Conservation (phyloP, 2,113 vertebrate species). For the Takifugu bimaculatus region DNA sequence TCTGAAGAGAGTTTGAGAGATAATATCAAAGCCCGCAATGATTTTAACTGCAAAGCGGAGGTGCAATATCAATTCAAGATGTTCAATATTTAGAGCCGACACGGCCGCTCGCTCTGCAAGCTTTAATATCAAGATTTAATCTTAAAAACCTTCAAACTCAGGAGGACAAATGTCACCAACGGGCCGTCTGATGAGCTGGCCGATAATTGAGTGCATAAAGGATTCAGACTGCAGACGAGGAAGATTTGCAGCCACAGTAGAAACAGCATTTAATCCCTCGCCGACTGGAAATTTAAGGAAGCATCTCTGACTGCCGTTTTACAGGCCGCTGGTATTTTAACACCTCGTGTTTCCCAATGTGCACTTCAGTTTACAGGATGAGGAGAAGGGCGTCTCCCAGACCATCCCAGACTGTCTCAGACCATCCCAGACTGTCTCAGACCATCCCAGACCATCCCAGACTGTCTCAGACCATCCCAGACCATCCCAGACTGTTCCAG, state of each 20-base stretch:
- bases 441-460: no score
- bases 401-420: no score
- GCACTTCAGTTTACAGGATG: neutral
- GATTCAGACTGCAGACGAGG: conserved; percentile 1
- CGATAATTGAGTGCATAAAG: conserved; percentile 16
- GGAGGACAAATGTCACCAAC: neutral
- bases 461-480: no score
- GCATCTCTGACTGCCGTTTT: neutral
- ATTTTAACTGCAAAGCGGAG: no score
- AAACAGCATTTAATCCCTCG: conserved; percentile 7
- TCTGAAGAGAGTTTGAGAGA: no score
- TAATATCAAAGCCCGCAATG: no score
- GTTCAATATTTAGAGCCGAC: no score
- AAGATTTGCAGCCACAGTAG: neutral
- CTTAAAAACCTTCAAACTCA: neutral
- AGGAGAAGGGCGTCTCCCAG: conserved; percentile 9
- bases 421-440: no score
- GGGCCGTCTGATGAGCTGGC: neutral
- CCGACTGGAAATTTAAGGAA: conserved; percentile 6
- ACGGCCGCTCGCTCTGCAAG: neutral
- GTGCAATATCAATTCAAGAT: no score
- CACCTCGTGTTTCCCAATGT: neutral
- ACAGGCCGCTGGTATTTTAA: neutral
- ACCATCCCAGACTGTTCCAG: no score
- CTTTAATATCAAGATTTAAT: neutral